Conservation (phyloP, 1,140 invertebrate species). For the Drosophila ironensis region DNA sequence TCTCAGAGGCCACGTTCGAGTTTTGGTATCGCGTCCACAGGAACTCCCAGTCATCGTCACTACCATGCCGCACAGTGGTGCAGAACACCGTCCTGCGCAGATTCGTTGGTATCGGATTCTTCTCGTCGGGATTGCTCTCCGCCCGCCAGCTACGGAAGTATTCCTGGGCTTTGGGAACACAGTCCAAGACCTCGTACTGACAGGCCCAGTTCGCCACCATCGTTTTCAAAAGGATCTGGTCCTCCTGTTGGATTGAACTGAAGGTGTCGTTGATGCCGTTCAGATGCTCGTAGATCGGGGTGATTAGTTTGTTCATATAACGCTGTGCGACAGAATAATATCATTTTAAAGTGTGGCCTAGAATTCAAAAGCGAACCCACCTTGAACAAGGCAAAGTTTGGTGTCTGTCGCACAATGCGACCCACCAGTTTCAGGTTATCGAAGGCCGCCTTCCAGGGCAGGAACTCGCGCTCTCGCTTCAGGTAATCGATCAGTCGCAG, state of each 20-base stretch:
- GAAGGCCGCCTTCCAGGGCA: conserved; percentile 87
- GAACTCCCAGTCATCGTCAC: conserved; percentile 90
- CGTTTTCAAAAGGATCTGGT: conserved; percentile 84
- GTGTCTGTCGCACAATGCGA: conserved; percentile 82
- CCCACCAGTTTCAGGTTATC: conserved; percentile 83
- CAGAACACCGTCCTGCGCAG: conserved; percentile 89
- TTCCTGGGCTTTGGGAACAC: conserved; percentile 84
- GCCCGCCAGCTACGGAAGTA: conserved; percentile 85
- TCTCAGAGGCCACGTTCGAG: conserved; percentile 87
- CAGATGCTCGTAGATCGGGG: conserved; percentile 83
- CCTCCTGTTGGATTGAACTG: conserved; percentile 74
- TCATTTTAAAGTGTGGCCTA: too few relatives aligned
- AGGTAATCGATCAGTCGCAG: conserved; percentile 86
- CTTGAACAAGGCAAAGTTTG: conserved; percentile 83
- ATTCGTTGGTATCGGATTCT: conserved; percentile 88
- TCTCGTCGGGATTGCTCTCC: conserved; percentile 83
- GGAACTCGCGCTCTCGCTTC: conserved; percentile 84
- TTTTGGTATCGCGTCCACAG: conserved; percentile 87
- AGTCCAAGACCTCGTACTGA: conserved; percentile 84
- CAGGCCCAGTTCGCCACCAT: conserved; percentile 85
- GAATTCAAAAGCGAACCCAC: conserved; percentile 44
- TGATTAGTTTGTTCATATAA: conserved; percentile 83
- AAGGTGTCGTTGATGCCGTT: conserved; percentile 83
- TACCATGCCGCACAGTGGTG: conserved; percentile 87
- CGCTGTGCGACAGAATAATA: conserved; percentile 77